Base-by-base conservation (phyloP, 2,888 invertebrate genomes). In the Axea sp. region DNA sequence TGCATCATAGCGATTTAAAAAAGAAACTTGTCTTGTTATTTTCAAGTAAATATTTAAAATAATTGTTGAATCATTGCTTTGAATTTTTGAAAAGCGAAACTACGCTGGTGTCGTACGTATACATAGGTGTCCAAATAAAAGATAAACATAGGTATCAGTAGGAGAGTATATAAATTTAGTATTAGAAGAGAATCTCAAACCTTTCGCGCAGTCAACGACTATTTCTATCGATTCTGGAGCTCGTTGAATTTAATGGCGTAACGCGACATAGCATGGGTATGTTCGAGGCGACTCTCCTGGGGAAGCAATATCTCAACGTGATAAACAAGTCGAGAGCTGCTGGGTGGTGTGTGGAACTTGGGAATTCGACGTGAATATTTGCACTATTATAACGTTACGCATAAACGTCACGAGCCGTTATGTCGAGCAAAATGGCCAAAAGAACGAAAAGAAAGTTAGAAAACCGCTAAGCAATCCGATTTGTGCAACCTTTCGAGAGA, bases 281-380 rank as follows among this genome's bases (percentile, higher is more conserved):
- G 64, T 64, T 76, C 26, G 64, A 60, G 73, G 71, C 41, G 59
- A 71, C 60, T 77, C 75, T 67, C 64, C 37, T 26, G 53, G 45
- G 64, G 62, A 76, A 68, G 74, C 77, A 81, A 83, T 81, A 82
- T 80, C 79, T 81, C 77, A 79, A 74, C 73, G 77, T 67, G 77
- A 75, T 79, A 80, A 78, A 80, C 77, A 81, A 77, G 64, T 78
- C 69, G 67, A 60, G 60, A 39, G 39, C 65, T 73, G 77, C 51
- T 75, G 74, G 62, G 72, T 69, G 65, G 55, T 60, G 67, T 49
- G 45, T 24, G 60, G 45, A 57, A 65, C 68, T 57, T 62, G 53
- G 43, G 76, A 53, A 68, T 57, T 64, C 45, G 68, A 64, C 55
- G 67, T 68, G 75, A 80, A 81, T 82, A 81, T 81, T 81, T 80